A percentile compares a stretch with the other conserved stretches of the same genome.
Evolutionary conservation across 2,797 vertebrate species (phyloP).

Genomic region (Anniella stebbinsi): DNA sequence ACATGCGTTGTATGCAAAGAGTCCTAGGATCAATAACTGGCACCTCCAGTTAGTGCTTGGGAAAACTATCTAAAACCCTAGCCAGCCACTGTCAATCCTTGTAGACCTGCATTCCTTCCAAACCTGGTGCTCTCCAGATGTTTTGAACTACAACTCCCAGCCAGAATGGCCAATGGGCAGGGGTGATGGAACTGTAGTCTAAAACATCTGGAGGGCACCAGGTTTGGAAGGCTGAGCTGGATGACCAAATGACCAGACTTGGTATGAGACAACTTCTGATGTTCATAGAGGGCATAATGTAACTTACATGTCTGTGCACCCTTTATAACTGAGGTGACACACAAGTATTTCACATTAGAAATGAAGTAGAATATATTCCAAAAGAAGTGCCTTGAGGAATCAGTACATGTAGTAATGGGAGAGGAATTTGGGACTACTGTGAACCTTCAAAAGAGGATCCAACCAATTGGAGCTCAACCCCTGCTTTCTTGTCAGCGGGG

Average conservation of each 20-base stretch:
- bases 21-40: not conserved
- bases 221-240: not conserved
- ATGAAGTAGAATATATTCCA: not conserved
- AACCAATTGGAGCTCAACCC: not conserved
- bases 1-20: not conserved
- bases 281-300: not conserved
- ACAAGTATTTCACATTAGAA: not conserved
- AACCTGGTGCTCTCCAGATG: not conserved
- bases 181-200: no score
- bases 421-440: not conserved
- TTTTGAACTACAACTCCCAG: not conserved
- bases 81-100: not conserved
- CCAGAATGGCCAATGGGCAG: no score
- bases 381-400: not conserved
- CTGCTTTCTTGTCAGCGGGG: not conserved
- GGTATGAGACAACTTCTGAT: not conserved
- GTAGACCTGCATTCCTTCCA: not conserved
- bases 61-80: not conserved
- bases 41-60: not conserved
- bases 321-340: not conserved
- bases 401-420: no score
- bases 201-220: no score
- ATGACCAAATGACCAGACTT: not conserved
- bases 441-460: not conserved
- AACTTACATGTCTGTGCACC: not conserved